A percentile compares a stretch with the other conserved stretches of the same genome.
Evolutionary conservation across 2,888 invertebrate species (phyloP).

Genomic region (Chesias legatella): DNA sequence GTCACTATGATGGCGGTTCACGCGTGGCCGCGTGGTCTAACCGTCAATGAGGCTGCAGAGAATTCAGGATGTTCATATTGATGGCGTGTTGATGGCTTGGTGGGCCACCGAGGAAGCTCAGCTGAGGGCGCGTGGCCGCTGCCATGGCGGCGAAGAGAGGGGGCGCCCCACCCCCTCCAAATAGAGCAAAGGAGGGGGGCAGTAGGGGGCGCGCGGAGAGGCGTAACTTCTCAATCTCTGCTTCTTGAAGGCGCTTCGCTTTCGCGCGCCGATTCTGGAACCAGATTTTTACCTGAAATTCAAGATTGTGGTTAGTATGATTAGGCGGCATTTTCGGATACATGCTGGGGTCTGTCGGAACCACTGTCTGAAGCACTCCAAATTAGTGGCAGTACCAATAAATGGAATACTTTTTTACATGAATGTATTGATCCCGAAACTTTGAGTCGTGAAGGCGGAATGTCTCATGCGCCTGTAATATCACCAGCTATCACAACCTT

Average conservation of each 20-base stretch:
- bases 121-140: slow-evolving; percentile 82
- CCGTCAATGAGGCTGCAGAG: slow-evolving; percentile 80
- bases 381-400: no score
- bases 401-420: no score
- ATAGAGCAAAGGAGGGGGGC: slow-evolving; percentile 86
- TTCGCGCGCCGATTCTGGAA: slow-evolving; percentile 96
- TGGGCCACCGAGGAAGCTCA: slow-evolving; percentile 79
- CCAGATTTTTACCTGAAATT: slow-evolving; percentile 92
- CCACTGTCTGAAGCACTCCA: no score
- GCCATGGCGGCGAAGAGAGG: slow-evolving; percentile 85
- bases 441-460: no score
- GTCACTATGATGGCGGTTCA: slow-evolving; percentile 55
- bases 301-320: background rate
- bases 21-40: slow-evolving; percentile 61
- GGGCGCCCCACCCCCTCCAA: slow-evolving; percentile 83
- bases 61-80: slow-evolving; percentile 79
- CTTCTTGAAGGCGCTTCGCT: slow-evolving; percentile 97
- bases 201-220: slow-evolving; percentile 90
- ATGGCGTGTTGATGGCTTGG: slow-evolving; percentile 79
- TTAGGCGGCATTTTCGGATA: background rate
- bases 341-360: no score
- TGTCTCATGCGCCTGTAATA: no score
- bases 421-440: no score
- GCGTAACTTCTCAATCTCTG: slow-evolving; percentile 94
- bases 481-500: no score